Evolutionary conservation across 2,797 vertebrate species (phyloP), one percentile per base, ranked within the genome.

Genomic region (Hybognathus amarus): DNA sequence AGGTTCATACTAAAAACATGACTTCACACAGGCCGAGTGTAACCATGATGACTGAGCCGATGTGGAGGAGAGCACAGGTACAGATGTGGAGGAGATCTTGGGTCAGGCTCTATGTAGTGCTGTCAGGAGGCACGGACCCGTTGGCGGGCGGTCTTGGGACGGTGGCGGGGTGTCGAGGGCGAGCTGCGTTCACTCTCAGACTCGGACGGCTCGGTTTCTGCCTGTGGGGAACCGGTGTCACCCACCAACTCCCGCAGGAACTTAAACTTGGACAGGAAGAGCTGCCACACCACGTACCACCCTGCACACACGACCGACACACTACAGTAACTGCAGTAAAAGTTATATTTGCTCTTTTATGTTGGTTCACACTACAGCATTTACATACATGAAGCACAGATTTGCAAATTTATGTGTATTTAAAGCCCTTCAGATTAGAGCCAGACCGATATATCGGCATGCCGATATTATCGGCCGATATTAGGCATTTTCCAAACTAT

Each of bases 241-340:
- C 98, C 97, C 45, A 99, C 94, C 22, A 99, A 92, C 87, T 99
- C 98, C 40, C 98, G 95, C 87, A 99, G 94, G 92, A 99, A 99
- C 92, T 99, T 99, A 92, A 99, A 99, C 93, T 98, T 99, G 67
- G 97, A 99, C 88, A 99, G 88, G 93, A 99, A 99, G 80, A 99
- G 95, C 83, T 98, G 98, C 98, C 98, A 99, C 84, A 99, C 97
- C 85, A 99, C 98, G 82, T 97, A 99, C 98, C 98, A 99, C 88
- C 98, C 98, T 99, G 91, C 27, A 83, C 36, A 85, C 11, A 27
- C 50, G 24, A 33, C 68, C 77, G 8, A 81, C 8, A 67, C 24
- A 52, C 27, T 13, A 18, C 8, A 15, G 0, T 4, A 9, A 27
- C 15, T 0, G 0, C 7, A n/a, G n/a, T n/a, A n/a, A n/a, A n/a